These are phyloP conservation scores for Orthosia cruda DNA, from an alignment of 2,888 invertebrate genomes.

Conservation along the genomic window DNA sequence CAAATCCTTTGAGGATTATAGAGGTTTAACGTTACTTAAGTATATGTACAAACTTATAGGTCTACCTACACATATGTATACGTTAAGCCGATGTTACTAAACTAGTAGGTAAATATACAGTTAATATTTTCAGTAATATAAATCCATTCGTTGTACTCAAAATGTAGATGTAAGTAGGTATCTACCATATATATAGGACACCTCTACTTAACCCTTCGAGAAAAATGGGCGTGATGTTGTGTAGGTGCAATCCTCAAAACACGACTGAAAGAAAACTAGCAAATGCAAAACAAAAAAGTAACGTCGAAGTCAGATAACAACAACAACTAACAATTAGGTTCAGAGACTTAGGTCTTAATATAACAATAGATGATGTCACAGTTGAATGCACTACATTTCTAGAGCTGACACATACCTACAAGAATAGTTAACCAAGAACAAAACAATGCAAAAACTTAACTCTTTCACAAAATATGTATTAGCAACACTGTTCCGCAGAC, in stretches of 20 bases:
- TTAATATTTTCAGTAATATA: background rate
- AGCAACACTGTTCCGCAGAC: slow-evolving; percentile 64
- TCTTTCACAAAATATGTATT: slow-evolving; percentile 70
- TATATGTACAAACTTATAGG: background rate
- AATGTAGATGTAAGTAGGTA: background rate
- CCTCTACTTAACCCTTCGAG: too few species aligned
- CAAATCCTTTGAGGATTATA: slow-evolving; percentile 55
- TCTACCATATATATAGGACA: background rate
- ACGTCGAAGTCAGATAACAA: slow-evolving; percentile 30
- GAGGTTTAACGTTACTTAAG: slow-evolving; percentile 34
- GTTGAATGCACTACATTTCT: slow-evolving; percentile 59
- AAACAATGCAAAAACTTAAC: slow-evolving; percentile 62
- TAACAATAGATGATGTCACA: slow-evolving; percentile 66
- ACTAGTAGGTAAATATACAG: background rate
- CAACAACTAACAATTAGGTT: slow-evolving; percentile 54
- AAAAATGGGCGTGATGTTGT: background rate
- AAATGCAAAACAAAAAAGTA: slow-evolving; percentile 29
- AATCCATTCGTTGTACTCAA: background rate
- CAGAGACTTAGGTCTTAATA: slow-evolving; percentile 60
- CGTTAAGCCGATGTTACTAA: slow-evolving; percentile 21
- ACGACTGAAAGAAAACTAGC: background rate
- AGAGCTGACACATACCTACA: slow-evolving; percentile 53
- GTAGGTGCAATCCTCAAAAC: background rate
- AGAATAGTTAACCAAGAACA: slow-evolving; percentile 48
- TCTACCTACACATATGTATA: background rate